These are phyloP conservation scores for Pediacus dermestoides DNA, from an alignment of 2,888 invertebrate species.

Conservation along the genomic window DNA sequence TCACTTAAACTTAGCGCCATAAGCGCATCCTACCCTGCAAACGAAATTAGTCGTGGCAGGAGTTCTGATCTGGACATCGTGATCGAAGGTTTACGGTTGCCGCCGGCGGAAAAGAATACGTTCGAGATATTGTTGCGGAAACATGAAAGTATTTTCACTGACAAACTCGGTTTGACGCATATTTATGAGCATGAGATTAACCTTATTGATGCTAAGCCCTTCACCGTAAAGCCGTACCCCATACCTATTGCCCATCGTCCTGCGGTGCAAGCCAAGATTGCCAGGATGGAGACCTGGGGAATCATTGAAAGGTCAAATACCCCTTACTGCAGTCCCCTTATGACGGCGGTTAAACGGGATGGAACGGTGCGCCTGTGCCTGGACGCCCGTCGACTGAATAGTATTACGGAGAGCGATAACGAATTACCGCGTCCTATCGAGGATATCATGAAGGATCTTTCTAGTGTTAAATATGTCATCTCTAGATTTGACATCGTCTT, in stretches of 20 bases:
- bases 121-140: background rate
- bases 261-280: slow-evolving; percentile 7
- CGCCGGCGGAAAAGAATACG: background rate
- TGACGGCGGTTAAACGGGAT: slow-evolving; percentile 9
- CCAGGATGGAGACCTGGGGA: slow-evolving; percentile 8
- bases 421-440: slow-evolving; percentile 13
- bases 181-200: slow-evolving; percentile 12
- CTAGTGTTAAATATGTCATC: slow-evolving; percentile 17
- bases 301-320: slow-evolving; percentile 2
- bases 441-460: slow-evolving; percentile 21
- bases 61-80: background rate
- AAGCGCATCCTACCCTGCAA: too few species aligned
- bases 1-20: too few species aligned
- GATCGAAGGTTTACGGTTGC: background rate
- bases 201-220: slow-evolving; percentile 2
- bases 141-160: slow-evolving; percentile 9
- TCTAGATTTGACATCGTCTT: slow-evolving; percentile 26
- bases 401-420: slow-evolving; percentile 11
- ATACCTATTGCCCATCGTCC: slow-evolving; percentile 12
- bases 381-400: slow-evolving; percentile 14
- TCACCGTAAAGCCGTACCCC: slow-evolving; percentile 9
- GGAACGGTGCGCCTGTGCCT: slow-evolving; percentile 12
- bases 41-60: too few species aligned
- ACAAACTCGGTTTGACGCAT: slow-evolving; percentile 10
- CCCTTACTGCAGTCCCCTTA: slow-evolving; percentile 7